Conservation (phyloP, 2,888 invertebrate genomes). For the Rugalucina vietnamica region DNA sequence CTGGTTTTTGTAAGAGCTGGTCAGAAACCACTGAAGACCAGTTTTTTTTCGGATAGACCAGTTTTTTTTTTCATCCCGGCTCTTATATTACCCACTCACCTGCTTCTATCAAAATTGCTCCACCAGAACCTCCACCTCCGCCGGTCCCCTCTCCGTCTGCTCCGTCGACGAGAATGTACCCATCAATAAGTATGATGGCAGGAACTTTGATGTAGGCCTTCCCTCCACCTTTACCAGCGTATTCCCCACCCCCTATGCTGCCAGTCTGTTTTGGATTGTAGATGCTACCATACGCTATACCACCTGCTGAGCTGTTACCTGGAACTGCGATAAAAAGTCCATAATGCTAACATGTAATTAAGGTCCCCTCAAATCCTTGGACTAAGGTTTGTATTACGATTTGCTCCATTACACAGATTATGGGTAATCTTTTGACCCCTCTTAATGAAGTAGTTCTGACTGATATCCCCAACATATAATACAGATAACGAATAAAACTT, state of each 20-base stretch:
- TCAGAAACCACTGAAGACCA: too few species aligned
- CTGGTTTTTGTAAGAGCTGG: too few species aligned
- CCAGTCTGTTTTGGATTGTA: constrained; percentile 67
- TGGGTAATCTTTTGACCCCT: too few species aligned
- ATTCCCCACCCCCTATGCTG: constrained; percentile 66
- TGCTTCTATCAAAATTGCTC: constrained; percentile 70
- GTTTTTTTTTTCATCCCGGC: neutral
- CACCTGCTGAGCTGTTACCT: constrained; percentile 48
- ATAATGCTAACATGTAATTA: too few species aligned
- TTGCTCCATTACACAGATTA: too few species aligned
- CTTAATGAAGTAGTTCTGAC: too few species aligned
- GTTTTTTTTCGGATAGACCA: too few species aligned
- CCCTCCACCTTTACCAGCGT: constrained; percentile 73
- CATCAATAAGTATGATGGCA: constrained; percentile 70
- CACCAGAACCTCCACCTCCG: constrained; percentile 75
- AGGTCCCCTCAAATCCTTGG: too few species aligned
- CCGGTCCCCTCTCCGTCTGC: constrained; percentile 55
- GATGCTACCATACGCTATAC: constrained; percentile 69
- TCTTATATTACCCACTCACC: constrained; percentile 56
- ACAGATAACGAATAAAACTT: too few species aligned
- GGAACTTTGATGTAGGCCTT: constrained; percentile 66
- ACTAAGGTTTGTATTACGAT: too few species aligned
- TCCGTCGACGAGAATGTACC: constrained; percentile 69
- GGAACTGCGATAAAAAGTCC: constrained; percentile 22
- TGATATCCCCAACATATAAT: too few species aligned